Conservation (phyloP, 2,888 invertebrate species). For the Hedychridium roseum region DNA sequence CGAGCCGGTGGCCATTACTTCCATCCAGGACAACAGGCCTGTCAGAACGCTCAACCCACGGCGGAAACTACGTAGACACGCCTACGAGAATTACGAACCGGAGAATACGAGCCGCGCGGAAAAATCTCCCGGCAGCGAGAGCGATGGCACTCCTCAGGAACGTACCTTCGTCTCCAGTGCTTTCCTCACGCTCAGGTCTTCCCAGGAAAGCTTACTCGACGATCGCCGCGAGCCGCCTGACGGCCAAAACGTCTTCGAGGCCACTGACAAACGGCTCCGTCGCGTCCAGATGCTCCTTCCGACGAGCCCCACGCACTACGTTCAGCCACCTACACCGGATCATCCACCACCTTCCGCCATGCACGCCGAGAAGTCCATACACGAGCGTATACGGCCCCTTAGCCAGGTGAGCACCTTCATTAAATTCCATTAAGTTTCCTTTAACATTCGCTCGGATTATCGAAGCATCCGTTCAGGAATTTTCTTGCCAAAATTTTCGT, state of each 20-base stretch:
- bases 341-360: conserved; percentile 92
- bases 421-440: too few relatives aligned
- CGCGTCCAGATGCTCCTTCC: conserved; percentile 69
- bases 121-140: conserved; percentile 64
- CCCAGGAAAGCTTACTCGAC: conserved; percentile 70
- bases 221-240: conserved; percentile 65
- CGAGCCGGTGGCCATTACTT: conserved; percentile 78
- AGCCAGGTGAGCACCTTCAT: conserved; percentile 86
- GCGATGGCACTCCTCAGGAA: conserved; percentile 43
- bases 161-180: conserved; percentile 67
- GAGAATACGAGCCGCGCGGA: conserved; percentile 63
- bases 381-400: conserved; percentile 86
- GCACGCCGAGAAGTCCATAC: conserved; percentile 88
- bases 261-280: conserved; percentile 57
- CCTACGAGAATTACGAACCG: conserved; percentile 72
- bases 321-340: conserved; percentile 92
- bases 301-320: conserved; percentile 87
- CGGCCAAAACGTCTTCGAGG: conserved; percentile 62
- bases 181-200: conserved; percentile 68
- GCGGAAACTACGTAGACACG: conserved; percentile 72
- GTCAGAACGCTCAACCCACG: conserved; percentile 78
- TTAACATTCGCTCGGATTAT: too few relatives aligned
- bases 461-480: too few relatives aligned
- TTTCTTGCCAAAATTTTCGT: too few relatives aligned
- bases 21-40: conserved; percentile 76